Evolutionary conservation across 2,797 vertebrate genomes (phyloP), one percentile per base, ranked within the genome.

Genomic region (Rhynchonycteris naso): DNA sequence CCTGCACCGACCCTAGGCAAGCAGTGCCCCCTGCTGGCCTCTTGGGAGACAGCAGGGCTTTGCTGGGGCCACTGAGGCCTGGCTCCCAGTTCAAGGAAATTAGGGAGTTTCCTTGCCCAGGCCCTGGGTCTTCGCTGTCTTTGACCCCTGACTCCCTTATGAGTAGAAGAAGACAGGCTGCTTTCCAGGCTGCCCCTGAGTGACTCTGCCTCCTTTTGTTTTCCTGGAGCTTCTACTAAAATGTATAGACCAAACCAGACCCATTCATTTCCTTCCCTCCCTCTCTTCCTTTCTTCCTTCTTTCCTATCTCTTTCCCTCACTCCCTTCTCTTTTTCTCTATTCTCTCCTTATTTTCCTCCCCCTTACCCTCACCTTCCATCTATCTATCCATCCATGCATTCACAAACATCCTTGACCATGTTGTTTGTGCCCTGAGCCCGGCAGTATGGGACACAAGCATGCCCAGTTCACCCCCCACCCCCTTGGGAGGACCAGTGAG

Each of bases 11-110:
- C 10, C 11, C 71, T 16, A 13, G 47, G 76, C 26, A 9, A 5
- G 4, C 72, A 21, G 93, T 28, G 30, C 68, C 87, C 88, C 82
- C 93, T 97, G 82, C 63, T 30, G 86, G 82, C 30, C 11, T 7
- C 19, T 28, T 14, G 9, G 9, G 84, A 61, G 15, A 28, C 33
- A 75, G 59, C 74, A 2, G 84, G 61, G n/a, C 16, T 26, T 47
- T 8, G 0, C 4, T 2, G 5, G 26, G 21, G 43, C 43, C 15
- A 5, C n/a, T 19, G 35, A 43, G 33, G 14, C 26, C 69, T 4
- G 71, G 58, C 35, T 84, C 28, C 61, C 35, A 13, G 54, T 47
- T 35, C 2, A 2, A 1, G 4, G 50, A 26, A 66, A 35, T 35
- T 30, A 54, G 47, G 92, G 26, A 28, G 28, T 16, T 54, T 54